Conservation (phyloP, 2,797 vertebrate genomes). For the Cuniculus paca region DNA sequence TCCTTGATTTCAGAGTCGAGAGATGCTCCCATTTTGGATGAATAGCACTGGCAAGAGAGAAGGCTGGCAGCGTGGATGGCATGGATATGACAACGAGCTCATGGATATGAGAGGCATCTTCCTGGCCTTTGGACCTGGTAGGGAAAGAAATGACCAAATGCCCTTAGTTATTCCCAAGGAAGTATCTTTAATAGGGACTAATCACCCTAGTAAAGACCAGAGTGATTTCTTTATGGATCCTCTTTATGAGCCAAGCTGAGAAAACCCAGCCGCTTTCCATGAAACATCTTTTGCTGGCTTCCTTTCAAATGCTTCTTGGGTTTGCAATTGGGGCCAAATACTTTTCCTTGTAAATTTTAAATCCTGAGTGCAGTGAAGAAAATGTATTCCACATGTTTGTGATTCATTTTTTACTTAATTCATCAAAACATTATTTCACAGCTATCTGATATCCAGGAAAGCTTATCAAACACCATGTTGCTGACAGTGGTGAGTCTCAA, state of each 20-base stretch:
- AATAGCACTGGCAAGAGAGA: constrained; percentile 89
- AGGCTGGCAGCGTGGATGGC: constrained; percentile 97
- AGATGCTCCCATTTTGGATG: constrained; percentile 94
- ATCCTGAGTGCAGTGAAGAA: constrained; percentile 62
- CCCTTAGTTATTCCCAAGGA: neutral
- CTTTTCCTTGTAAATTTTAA: constrained; percentile 80
- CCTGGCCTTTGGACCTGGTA: constrained; percentile 96
- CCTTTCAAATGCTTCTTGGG: constrained; percentile 79
- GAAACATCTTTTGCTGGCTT: constrained; percentile 67
- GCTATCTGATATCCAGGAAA: constrained; percentile 67
- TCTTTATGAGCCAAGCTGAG: constrained; percentile 68
- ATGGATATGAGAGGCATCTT: constrained; percentile 96
- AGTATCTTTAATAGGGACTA: neutral
- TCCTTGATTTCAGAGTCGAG: constrained; percentile 90
- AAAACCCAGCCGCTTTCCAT: constrained; percentile 59
- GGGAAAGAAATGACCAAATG: neutral
- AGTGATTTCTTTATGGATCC: constrained; percentile 28
- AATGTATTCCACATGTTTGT: constrained; percentile 82
- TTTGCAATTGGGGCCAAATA: constrained; percentile 76
- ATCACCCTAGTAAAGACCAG: rapidly evolving
- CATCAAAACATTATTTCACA: constrained; percentile 74
- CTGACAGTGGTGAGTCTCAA: constrained; percentile 67
- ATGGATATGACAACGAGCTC: constrained; percentile 97
- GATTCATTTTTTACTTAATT: constrained; percentile 79
- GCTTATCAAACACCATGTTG: constrained; percentile 52